These are phyloP conservation scores for Auanema freiburgensis DNA, from an alignment of 2,888 invertebrate species.

Conservation along the genomic window DNA sequence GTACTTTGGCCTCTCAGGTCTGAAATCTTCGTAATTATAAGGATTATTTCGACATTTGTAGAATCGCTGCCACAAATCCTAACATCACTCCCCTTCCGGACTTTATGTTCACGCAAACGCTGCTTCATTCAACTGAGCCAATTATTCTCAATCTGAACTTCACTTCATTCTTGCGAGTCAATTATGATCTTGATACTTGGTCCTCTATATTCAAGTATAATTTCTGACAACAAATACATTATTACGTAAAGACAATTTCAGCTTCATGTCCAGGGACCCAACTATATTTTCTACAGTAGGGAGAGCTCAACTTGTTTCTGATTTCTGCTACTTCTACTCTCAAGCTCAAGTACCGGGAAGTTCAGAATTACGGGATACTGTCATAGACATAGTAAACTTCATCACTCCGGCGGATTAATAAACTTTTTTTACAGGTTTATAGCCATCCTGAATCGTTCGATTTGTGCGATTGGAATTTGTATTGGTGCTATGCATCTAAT, in stretches of 20 bases:
- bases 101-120: slow-evolving; percentile 36
- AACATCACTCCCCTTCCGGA: slow-evolving; percentile 30
- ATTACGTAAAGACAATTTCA: slow-evolving; percentile 13
- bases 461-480: slow-evolving; percentile 47
- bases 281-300: slow-evolving; percentile 40
- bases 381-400: slow-evolving; percentile 38
- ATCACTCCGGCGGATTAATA: no score
- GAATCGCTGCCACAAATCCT: slow-evolving; percentile 1
- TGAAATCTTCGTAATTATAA: not conserved
- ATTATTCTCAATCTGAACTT: slow-evolving; percentile 46
- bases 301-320: slow-evolving; percentile 57
- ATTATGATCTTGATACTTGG: slow-evolving; percentile 48
- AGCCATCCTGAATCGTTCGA: slow-evolving; percentile 38
- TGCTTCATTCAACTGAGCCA: slow-evolving; percentile 33
- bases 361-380: slow-evolving; percentile 29
- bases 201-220: slow-evolving; percentile 37
- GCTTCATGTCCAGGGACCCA: slow-evolving; percentile 40
- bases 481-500: slow-evolving; percentile 40
- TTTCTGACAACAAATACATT: no score
- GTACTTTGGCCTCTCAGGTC: slow-evolving; percentile 36
- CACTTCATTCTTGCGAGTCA: slow-evolving; percentile 47
- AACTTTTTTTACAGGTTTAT: slow-evolving; percentile 33
- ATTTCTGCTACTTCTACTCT: slow-evolving; percentile 59
- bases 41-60: not conserved
- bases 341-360: slow-evolving; percentile 34